These are phyloP conservation scores for Cyanoderma ruficeps DNA, from an alignment of 2,113 vertebrate species.

Conservation along the genomic window DNA sequence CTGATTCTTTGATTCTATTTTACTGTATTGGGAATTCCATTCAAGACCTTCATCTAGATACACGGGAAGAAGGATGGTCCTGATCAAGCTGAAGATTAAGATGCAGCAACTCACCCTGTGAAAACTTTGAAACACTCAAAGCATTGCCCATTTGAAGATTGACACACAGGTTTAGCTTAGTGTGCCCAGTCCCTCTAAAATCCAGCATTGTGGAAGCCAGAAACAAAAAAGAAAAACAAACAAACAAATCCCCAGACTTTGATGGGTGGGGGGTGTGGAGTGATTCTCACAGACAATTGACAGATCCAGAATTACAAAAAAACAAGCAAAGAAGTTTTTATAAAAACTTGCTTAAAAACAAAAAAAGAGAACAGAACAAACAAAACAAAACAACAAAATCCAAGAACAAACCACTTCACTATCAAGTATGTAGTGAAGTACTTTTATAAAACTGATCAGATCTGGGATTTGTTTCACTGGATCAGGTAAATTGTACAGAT, in stretches of 20 bases:
- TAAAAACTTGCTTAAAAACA: not conserved
- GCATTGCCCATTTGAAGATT: not conserved
- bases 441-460: not conserved
- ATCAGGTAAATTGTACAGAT: not conserved
- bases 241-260: not conserved
- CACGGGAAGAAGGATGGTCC: not conserved
- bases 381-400: not conserved
- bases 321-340: not conserved
- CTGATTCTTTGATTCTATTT: not conserved
- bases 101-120: not conserved
- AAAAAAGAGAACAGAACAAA: no score
- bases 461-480: not conserved
- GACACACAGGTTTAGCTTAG: not conserved
- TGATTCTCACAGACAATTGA: not conserved
- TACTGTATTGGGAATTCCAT: not conserved
- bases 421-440: not conserved
- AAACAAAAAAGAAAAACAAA: not conserved
- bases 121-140: not conserved
- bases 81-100: not conserved
- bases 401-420: not conserved
- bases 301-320: not conserved
- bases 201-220: not conserved
- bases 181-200: not conserved
- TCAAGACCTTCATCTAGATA: not conserved
- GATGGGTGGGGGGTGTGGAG: no score